Evolutionary conservation across 2,888 invertebrate genomes (phyloP), one percentile per base, ranked within the genome.

Genomic region (Drosophila limbata): DNA sequence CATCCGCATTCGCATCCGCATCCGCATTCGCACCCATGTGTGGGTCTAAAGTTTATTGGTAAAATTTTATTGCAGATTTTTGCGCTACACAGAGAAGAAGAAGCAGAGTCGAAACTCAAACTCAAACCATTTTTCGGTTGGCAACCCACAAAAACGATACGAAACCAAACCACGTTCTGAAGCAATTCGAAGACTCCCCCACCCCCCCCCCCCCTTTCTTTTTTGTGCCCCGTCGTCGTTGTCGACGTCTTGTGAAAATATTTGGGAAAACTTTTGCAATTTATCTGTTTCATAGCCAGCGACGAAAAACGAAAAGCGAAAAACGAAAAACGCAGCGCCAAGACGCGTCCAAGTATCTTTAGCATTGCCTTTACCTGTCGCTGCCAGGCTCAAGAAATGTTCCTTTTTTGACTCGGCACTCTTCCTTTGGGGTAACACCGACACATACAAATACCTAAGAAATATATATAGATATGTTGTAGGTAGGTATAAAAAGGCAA

Each of bases 11-110:
- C 77, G 59, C 75, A 82, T 69, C 66, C 79, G 63, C 74, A 71
- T 67, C 44, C 65, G 15, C 75, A 71, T 64, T 60, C 48, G 59
- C 61, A 48, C 40, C 17, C 45, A 48, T 61, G 39, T 70, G 69
- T 72, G 80, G 53, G 69, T 73, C 79, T 70, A 87, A 84, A 84
- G 82, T 87, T 87, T 84, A 84, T 84, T 84, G 84, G 87, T 82
- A 81, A 87, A 84, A 84, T 84, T 87, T 84, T 87, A 84, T 84
- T 87, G 87, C 84, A 84, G 83, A 84, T 84, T 84, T 84, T 82
- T 84, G 80, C 70, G 78, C 81, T 64, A 66, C 61, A 52, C 65
- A 11, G 11, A 31, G 53, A 28, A 39, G 35, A 6, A 8, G 28
- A 28, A 8, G 28, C 28, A 8, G 35, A 75, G 51, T 11, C 33